These are phyloP conservation scores for Rostratula benghalensis DNA, from an alignment of 2,113 vertebrate genomes.

Conservation along the genomic window DNA sequence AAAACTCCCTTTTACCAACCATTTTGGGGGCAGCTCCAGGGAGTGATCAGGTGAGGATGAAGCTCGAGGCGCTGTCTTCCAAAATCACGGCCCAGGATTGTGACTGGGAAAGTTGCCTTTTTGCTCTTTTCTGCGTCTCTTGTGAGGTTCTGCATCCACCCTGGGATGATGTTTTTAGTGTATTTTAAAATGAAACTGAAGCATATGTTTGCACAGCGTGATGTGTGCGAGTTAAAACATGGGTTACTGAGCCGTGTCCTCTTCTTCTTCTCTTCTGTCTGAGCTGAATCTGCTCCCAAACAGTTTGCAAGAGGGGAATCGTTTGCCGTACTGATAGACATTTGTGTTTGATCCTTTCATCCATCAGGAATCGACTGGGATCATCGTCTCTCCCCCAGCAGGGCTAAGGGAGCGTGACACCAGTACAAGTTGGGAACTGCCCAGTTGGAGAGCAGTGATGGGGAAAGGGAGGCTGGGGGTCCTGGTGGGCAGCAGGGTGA, in stretches of 20 bases:
- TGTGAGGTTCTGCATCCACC: not conserved
- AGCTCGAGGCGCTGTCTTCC: not conserved
- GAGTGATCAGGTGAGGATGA: not conserved
- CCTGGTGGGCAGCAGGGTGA: no score
- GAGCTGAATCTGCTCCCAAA: not conserved
- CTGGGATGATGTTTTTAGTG: not conserved
- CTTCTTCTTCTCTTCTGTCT: not conserved
- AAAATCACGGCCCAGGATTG: not conserved
- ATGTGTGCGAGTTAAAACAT: not conserved
- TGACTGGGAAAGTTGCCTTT: not conserved
- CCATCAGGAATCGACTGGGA: not conserved
- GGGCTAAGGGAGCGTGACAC: not conserved
- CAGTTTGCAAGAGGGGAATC: not conserved
- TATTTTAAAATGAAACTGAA: not conserved
- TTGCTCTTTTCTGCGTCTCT: not conserved
- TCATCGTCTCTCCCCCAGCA: not conserved
- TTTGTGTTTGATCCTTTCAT: not conserved
- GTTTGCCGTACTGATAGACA: not conserved
- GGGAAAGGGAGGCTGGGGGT: no score
- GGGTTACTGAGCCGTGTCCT: not conserved
- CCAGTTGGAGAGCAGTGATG: no score
- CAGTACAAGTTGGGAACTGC: no score
- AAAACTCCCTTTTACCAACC: not conserved
- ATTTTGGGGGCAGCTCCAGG: not conserved
- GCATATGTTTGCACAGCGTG: not conserved